Conservation (phyloP, 1,140 invertebrate genomes). For the Psilanteris sp. region DNA sequence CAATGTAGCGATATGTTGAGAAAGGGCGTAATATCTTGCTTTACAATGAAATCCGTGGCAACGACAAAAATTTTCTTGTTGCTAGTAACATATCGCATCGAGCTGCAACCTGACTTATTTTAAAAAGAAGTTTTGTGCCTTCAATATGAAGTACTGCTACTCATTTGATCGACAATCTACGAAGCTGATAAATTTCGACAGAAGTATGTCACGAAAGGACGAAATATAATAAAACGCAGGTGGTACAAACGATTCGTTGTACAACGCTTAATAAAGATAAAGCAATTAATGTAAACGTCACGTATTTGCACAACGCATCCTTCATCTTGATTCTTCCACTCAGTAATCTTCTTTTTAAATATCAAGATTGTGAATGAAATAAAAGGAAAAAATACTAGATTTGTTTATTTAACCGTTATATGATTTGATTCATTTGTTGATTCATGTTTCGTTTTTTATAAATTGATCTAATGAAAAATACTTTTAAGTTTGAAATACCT, state of each 20-base stretch:
- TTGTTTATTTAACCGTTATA: too few species aligned
- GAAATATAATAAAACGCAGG: constrained; percentile 56
- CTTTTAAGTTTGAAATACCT: too few species aligned
- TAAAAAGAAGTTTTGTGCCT: neutral
- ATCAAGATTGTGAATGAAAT: too few species aligned
- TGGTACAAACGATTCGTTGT: constrained; percentile 43
- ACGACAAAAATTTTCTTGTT: constrained; percentile 43
- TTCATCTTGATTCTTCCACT: constrained; percentile 36
- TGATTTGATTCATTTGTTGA: too few species aligned
- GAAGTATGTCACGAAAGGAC: neutral
- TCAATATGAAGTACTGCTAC: too few species aligned
- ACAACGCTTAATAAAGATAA: constrained; percentile 63
- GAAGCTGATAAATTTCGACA: neutral
- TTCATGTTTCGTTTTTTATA: too few species aligned
- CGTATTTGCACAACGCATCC: constrained; percentile 65
- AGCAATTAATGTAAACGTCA: constrained; percentile 75
- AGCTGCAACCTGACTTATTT: neutral
- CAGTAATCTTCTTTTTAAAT: constrained; percentile 45
- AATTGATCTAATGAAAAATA: too few species aligned
- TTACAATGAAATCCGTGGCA: constrained; percentile 37
- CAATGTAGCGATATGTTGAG: constrained; percentile 53
- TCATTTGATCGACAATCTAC: neutral
- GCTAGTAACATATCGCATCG: constrained; percentile 17
- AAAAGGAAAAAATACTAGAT: too few species aligned
- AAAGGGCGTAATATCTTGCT: constrained; percentile 53